These are phyloP conservation scores for Alsophila aescularia DNA, from an alignment of 2,888 invertebrate species.

Conservation along the genomic window DNA sequence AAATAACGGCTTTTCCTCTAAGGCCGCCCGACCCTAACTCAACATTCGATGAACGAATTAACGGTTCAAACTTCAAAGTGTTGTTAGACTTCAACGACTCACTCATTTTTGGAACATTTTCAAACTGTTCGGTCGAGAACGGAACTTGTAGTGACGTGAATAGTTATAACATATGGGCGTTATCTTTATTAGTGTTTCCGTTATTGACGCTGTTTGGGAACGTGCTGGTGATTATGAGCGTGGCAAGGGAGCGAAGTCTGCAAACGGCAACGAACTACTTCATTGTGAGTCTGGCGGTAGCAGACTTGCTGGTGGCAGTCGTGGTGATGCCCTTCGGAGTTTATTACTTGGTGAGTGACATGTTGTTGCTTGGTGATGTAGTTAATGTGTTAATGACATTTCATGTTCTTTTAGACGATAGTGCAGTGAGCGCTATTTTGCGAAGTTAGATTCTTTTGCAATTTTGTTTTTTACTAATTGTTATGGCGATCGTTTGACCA, in stretches of 20 bases:
- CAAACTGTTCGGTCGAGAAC: conserved; percentile 62
- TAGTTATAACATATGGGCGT: conserved; percentile 92
- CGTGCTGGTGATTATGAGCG: conserved; percentile 97
- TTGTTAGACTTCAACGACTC: conserved; percentile 58
- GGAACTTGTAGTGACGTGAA: conserved; percentile 69
- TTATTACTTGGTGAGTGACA: conserved; percentile 97
- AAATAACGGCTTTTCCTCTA: conserved; percentile 52
- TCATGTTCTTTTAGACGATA: too few relatives aligned
- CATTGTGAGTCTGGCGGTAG: conserved; percentile 98
- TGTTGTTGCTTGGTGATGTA: background rate
- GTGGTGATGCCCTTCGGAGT: conserved; percentile 99
- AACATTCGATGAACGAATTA: conserved; percentile 42
- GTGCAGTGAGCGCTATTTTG: too few relatives aligned
- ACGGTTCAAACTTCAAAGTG: conserved; percentile 49
- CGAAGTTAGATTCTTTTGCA: too few relatives aligned
- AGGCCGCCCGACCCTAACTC: conserved; percentile 51
- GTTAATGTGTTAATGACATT: too few relatives aligned
- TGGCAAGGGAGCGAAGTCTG: conserved; percentile 94
- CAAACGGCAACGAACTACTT: conserved; percentile 99
- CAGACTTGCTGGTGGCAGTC: conserved; percentile 98
- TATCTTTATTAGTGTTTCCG: conserved; percentile 95
- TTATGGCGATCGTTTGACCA: too few relatives aligned
- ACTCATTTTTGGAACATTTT: conserved; percentile 52
- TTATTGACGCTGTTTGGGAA: conserved; percentile 98
- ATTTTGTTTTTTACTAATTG: too few relatives aligned